A percentile compares a stretch with the other conserved stretches of the same genome.
Evolutionary conservation across 1,140 invertebrate species (phyloP).

Genomic region (Melanaphis sacchari): DNA sequence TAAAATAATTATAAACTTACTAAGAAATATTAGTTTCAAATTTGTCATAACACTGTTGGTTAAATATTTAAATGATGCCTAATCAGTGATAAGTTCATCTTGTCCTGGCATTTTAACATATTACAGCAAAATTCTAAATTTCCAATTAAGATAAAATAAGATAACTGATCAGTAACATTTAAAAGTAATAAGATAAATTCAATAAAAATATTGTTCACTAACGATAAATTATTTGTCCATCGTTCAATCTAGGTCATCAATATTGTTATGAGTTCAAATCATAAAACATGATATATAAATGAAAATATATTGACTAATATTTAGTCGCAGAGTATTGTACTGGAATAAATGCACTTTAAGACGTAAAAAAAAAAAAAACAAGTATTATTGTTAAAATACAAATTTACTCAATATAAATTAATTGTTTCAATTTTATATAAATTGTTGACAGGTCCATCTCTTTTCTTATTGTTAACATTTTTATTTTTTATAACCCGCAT

Average conservation of each 20-base stretch:
- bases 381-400: constrained; percentile 8
- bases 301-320: not conserved
- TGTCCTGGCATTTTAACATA: not conserved
- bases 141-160: too few species aligned
- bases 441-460: constrained; percentile 47
- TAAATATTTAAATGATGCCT: not conserved
- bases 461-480: constrained; percentile 16
- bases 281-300: not conserved
- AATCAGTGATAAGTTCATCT: not conserved
- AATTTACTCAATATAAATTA: constrained; percentile 49
- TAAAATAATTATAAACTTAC: too few species aligned
- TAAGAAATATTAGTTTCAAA: too few species aligned
- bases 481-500: constrained; percentile 25
- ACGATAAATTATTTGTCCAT: too few species aligned
- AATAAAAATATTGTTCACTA: too few species aligned
- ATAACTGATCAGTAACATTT: too few species aligned
- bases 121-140: too few species aligned
- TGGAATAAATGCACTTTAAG: not conserved
- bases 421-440: constrained; percentile 55
- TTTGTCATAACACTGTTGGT: too few species aligned
- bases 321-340: not conserved
- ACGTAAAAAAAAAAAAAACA: constrained; percentile 10
- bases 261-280: not conserved
- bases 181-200: too few species aligned
- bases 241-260: too few species aligned